Conservation (phyloP, 1,140 invertebrate genomes). For the Eufriesea mexicana region DNA sequence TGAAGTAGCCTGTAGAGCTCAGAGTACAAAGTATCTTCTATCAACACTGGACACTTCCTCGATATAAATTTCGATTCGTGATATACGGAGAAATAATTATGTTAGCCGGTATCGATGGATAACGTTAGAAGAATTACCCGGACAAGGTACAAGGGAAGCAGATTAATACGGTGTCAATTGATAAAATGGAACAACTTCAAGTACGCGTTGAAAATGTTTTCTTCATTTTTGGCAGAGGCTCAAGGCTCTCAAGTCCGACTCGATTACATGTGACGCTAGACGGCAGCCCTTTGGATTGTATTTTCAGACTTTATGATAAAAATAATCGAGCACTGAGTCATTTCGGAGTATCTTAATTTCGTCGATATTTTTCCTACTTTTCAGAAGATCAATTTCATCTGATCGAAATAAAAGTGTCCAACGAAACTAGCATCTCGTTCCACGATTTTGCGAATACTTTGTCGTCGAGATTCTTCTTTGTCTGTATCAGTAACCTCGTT, state of each 20-base stretch:
- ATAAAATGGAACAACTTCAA: slow-evolving; percentile 72
- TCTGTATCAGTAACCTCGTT: background rate
- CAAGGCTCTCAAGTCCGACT: slow-evolving; percentile 71
- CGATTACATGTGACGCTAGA: slow-evolving; percentile 37
- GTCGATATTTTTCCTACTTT: slow-evolving; percentile 1
- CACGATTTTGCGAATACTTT: background rate
- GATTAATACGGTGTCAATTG: slow-evolving; percentile 49
- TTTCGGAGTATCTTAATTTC: slow-evolving; percentile 42
- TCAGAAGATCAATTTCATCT: background rate
- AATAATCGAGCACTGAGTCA: slow-evolving; percentile 79
- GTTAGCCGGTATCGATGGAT: too few relatives aligned
- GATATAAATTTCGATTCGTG: background rate
- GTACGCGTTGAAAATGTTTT: slow-evolving; percentile 74
- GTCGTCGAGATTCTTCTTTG: background rate
- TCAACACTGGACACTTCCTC: background rate
- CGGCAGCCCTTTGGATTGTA: slow-evolving; percentile 73
- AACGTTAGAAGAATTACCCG: background rate
- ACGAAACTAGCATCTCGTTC: background rate
- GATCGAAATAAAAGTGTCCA: background rate
- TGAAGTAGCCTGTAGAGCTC: background rate
- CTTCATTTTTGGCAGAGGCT: slow-evolving; percentile 79
- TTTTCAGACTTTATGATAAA: slow-evolving; percentile 80
- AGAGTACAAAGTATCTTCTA: background rate
- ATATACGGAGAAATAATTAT: background rate
- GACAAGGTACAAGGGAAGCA: slow-evolving; percentile 10